Percentiles rank a stretch among this genome's conserved stretches.
Evolutionary conservation across 2,797 vertebrate genomes (phyloP).

Genomic region (Chromis chromis): DNA sequence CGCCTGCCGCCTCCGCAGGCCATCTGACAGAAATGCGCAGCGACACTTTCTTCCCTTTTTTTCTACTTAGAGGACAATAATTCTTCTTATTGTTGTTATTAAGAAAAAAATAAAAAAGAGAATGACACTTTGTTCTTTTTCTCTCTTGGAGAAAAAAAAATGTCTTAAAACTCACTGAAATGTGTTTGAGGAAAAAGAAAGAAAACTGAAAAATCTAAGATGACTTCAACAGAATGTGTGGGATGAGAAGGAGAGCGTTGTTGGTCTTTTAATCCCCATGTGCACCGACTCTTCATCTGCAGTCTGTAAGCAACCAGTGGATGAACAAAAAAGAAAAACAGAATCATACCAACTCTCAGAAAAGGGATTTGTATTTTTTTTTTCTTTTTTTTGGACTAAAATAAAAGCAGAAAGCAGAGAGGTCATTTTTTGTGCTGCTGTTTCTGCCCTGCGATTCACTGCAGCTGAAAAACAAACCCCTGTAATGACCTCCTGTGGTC

Average conservation of each 20-base stretch:
- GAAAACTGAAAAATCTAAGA: conserved; percentile 68
- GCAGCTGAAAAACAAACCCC: conserved; percentile 59
- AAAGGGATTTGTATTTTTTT: conserved; percentile 77
- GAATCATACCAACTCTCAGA: conserved; percentile 70
- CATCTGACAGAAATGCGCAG: conserved; percentile 83
- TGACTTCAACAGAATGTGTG: conserved; percentile 79
- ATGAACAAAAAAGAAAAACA: conserved; percentile 79
- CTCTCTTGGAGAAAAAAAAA: conserved; percentile 78
- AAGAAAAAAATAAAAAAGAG: conserved; percentile 49
- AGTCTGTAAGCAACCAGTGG: conserved; percentile 84
- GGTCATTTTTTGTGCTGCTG: conserved; percentile 67
- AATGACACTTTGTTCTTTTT: conserved; percentile 74
- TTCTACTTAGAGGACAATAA: conserved; percentile 75
- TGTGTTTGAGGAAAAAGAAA: conserved; percentile 51
- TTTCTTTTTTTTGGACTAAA: conserved; percentile 71
- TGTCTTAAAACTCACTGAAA: conserved; percentile 80
- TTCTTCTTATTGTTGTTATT: conserved; percentile 73
- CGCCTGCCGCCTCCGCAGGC: conserved; percentile 77
- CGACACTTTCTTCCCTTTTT: conserved; percentile 88
- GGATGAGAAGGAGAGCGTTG: conserved; percentile 70
- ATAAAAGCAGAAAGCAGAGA: conserved; percentile 70
- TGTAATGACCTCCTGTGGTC: conserved; percentile 48
- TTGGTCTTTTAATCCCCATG: conserved; percentile 83
- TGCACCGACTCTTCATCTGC: conserved; percentile 89
- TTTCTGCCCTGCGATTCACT: conserved; percentile 53